Evolutionary conservation across 2,797 vertebrate species (phyloP).

Genomic region (Ibycter americanus): DNA sequence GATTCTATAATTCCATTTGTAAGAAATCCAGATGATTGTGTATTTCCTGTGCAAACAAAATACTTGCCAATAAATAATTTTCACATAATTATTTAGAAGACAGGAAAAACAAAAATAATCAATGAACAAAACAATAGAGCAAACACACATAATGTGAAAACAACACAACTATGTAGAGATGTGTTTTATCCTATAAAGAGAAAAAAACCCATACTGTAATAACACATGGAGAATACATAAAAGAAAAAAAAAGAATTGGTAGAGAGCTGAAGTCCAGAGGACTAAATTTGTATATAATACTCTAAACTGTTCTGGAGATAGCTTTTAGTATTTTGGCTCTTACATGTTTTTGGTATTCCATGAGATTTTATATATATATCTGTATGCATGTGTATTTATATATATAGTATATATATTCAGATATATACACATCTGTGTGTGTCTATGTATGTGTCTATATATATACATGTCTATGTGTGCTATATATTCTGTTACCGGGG

Average conservation of each 20-base stretch:
- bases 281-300: not conserved
- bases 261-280: not conserved
- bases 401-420: not conserved
- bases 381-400: not conserved
- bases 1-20: not conserved
- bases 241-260: not conserved
- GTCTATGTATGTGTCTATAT: not conserved
- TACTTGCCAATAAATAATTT: not conserved
- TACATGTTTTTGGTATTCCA: not conserved
- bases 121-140: not conserved
- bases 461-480: not conserved
- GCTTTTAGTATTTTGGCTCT: not conserved
- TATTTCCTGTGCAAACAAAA: not conserved
- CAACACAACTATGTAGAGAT: not conserved
- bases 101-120: not conserved
- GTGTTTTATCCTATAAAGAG: not conserved
- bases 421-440: too few relatives aligned
- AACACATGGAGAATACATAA: not conserved
- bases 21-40: not conserved
- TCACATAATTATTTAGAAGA: not conserved
- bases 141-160: not conserved
- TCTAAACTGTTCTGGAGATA: not conserved
- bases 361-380: not conserved
- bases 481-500: not conserved
- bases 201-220: not conserved